Conservation (phyloP, 2,113 vertebrate genomes). For the Rattus rattus region DNA sequence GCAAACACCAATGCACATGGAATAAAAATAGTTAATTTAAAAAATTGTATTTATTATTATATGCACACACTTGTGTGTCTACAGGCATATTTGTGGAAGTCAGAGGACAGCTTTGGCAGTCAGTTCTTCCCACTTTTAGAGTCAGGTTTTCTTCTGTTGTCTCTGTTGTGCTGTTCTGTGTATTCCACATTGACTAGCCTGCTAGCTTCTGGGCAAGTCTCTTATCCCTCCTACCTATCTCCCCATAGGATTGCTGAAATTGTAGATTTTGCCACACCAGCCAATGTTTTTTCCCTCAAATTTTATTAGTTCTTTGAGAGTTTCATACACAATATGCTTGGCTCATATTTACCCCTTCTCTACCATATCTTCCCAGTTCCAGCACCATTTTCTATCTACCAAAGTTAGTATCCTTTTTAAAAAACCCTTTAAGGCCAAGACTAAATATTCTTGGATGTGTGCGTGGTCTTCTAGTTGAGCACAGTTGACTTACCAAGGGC, state of each 20-base stretch:
- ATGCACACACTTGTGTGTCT: not conserved
- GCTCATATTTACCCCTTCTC: not conserved
- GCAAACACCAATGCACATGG: not conserved
- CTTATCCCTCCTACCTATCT: not conserved
- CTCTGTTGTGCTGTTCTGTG: not conserved
- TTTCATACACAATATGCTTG: not conserved
- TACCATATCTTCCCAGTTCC: not conserved
- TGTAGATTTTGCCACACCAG: not conserved
- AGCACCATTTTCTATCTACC: not conserved
- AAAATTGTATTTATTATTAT: not conserved
- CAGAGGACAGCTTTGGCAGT: not conserved
- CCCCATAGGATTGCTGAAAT: not conserved
- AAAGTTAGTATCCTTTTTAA: not conserved
- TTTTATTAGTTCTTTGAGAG: not conserved
- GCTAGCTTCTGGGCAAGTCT: not conserved
- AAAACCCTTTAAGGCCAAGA: not conserved
- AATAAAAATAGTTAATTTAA: not conserved
- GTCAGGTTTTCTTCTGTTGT: not conserved
- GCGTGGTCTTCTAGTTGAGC: not conserved
- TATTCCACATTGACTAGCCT: not conserved
- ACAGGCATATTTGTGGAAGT: not conserved
- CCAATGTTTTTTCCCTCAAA: not conserved
- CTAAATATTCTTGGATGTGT: not conserved
- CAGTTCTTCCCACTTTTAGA: not conserved
- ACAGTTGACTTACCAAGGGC: not conserved